A percentile compares a stretch with the other conserved stretches of the same genome.
Conservation (phyloP, 2,113 vertebrate genomes). For the Sisor rabdophorus region DNA sequence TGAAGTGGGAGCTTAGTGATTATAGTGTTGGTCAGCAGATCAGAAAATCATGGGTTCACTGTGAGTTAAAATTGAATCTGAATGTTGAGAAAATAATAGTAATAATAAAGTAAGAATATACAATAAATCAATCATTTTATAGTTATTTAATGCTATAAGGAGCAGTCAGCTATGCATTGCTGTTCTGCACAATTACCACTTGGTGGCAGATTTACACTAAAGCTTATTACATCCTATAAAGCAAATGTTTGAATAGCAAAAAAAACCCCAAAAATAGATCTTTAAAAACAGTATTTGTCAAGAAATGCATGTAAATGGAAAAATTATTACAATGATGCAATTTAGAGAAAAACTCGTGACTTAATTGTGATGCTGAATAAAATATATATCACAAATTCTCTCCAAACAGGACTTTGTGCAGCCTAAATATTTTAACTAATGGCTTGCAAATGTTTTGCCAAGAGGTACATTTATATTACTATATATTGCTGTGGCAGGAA, state of each 20-base stretch:
- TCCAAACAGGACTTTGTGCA: neutral
- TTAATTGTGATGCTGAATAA: neutral
- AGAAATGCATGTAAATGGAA: neutral
- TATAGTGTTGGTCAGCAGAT: too few relatives aligned
- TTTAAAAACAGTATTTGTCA: neutral
- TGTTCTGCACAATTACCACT: conserved; percentile 29
- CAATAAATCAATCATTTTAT: too few relatives aligned
- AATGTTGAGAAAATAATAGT: neutral
- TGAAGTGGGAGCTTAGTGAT: too few relatives aligned
- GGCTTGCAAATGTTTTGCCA: neutral
- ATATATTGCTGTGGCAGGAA: neutral
- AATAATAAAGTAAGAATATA: too few relatives aligned
- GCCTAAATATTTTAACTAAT: neutral
- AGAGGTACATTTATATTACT: neutral
- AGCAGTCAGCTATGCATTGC: neutral
- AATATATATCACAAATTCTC: too few relatives aligned
- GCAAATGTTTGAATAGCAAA: neutral
- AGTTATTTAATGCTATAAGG: too few relatives aligned
- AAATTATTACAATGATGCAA: neutral
- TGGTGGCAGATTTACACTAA: conserved; percentile 19
- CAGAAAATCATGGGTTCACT: too few relatives aligned
- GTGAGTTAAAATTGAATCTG: neutral
- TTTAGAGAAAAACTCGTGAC: neutral
- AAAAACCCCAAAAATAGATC: neutral
- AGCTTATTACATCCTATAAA: neutral